Conservation (phyloP, 2,888 invertebrate genomes). For the Villa cingulata region DNA sequence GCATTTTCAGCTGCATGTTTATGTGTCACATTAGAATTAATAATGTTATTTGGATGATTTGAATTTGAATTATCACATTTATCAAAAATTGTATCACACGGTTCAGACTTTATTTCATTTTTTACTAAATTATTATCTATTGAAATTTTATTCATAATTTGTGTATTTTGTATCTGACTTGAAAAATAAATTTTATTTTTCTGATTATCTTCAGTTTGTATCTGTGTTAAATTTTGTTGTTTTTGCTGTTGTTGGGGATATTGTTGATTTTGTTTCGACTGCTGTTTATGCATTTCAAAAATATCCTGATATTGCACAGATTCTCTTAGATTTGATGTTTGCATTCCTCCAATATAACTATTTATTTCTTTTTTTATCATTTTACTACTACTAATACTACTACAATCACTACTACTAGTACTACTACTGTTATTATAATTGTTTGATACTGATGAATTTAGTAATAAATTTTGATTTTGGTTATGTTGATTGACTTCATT, state of each 20-base stretch:
- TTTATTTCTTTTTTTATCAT: too few relatives aligned
- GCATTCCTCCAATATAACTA: too few relatives aligned
- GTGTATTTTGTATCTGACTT: not conserved
- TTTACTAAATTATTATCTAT: slow-evolving; percentile 7
- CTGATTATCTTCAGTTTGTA: not conserved
- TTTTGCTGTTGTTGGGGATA: not conserved
- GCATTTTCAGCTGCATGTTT: too few relatives aligned
- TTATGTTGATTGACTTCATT: slow-evolving; percentile 32
- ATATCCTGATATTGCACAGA: not conserved
- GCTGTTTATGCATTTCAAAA: not conserved
- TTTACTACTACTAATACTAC: not conserved
- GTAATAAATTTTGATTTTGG: slow-evolving; percentile 7
- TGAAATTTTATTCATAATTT: not conserved
- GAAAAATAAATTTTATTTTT: not conserved
- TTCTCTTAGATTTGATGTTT: not conserved
- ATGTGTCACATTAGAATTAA: not conserved
- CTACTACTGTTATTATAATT: slow-evolving; percentile 11
- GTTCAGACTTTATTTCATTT: slow-evolving; percentile 13
- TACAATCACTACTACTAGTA: too few relatives aligned
- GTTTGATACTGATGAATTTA: not conserved
- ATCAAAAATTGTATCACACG: slow-evolving; percentile 10
- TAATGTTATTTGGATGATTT: not conserved
- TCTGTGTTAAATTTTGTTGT: not conserved
- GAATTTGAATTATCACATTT: slow-evolving; percentile 11
- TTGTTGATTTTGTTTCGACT: not conserved